Conservation (phyloP, 30 jellyfish, hydroid and myxozoan genomes). For the Mastigias papua region DNA sequence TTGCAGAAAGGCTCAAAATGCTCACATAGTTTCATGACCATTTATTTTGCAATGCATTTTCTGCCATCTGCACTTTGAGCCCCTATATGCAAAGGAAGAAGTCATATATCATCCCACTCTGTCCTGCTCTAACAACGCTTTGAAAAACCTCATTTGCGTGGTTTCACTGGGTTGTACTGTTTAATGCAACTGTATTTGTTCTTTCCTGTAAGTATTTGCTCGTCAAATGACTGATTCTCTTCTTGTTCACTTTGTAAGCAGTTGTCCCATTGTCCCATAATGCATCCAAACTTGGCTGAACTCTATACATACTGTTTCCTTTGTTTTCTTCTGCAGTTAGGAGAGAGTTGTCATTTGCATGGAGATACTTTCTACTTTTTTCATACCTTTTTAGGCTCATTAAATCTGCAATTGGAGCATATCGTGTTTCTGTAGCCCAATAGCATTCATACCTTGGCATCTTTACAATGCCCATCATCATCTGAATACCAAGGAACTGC, state of each 20-base stretch:
- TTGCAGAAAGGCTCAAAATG: no score
- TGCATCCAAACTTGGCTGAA: background rate
- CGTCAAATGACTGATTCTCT: background rate
- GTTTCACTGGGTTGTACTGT: no score
- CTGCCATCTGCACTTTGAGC: no score
- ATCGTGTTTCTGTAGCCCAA: background rate
- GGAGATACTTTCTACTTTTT: background rate
- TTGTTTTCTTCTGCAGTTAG: background rate
- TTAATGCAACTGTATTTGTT: no score
- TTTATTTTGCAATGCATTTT: no score
- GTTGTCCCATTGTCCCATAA: background rate
- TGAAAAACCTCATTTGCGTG: no score
- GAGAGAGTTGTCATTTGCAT: background rate
- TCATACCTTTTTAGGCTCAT: background rate
- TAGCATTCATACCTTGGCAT: background rate
- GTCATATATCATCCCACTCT: no score
- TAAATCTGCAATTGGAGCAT: background rate
- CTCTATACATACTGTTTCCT: background rate
- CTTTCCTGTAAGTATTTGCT: no score
- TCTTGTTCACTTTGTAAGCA: background rate
- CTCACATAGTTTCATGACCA: no score
- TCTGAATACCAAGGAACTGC: background rate
- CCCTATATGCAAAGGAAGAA: no score
- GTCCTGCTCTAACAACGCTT: no score
- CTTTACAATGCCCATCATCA: background rate